Evolutionary conservation across 1,140 invertebrate genomes (phyloP).

Genomic region (Lerema accius): DNA sequence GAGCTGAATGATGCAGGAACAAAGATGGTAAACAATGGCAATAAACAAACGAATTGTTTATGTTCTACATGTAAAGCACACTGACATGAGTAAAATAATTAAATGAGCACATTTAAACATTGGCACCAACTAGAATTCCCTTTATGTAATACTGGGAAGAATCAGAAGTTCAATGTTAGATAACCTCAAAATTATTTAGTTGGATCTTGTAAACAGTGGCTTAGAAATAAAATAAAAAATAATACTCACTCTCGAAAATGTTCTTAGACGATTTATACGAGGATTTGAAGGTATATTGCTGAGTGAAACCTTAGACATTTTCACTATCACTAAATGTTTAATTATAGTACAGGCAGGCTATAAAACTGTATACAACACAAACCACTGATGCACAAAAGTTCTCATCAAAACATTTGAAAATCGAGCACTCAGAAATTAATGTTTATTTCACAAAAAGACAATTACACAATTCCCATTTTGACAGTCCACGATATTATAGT

Average conservation of each 20-base stretch:
- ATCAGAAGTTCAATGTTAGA: constrained; percentile 37
- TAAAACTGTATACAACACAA: constrained; percentile 17
- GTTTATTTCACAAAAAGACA: constrained; percentile 50
- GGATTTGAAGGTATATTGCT: constrained; percentile 77
- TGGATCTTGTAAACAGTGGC: constrained; percentile 5
- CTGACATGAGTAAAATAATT: background rate
- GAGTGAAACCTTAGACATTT: constrained; percentile 77
- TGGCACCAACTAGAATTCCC: background rate
- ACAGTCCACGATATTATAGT: constrained; percentile 11
- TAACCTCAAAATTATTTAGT: constrained; percentile 37
- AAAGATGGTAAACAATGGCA: constrained; percentile 11
- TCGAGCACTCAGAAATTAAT: constrained; percentile 40
- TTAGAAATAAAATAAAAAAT: constrained; percentile 25
- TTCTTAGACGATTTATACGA: constrained; percentile 72
- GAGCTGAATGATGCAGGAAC: background rate
- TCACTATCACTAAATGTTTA: constrained; percentile 45
- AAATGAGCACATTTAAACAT: background rate
- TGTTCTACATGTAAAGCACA: too few relatives aligned
- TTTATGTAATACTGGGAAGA: constrained; percentile 1
- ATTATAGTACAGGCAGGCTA: constrained; percentile 37
- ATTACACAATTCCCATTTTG: constrained; percentile 56
- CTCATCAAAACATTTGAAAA: constrained; percentile 52
- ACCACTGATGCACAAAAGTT: constrained; percentile 54
- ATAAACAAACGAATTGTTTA: constrained; percentile 7
- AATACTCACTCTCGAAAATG: constrained; percentile 74